Evolutionary conservation across 2,797 vertebrate species (phyloP), one percentile per base, ranked within the genome.

Genomic region (Hybognathus amarus): DNA sequence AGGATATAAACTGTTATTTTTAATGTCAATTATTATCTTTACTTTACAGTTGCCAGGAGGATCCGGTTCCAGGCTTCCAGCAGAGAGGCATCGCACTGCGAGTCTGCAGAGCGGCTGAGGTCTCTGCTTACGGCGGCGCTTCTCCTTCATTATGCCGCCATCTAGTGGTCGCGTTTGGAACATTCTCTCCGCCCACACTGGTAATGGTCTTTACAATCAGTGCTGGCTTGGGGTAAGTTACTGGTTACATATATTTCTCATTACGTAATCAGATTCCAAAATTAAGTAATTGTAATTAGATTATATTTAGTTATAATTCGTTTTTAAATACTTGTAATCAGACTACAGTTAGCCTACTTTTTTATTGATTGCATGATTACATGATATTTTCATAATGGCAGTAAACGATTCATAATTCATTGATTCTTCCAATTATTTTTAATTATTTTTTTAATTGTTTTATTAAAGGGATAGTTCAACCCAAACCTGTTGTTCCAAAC

Each of bases 31-130:
- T 1, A 5, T 50, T 6, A 12, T 18, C 42, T 61, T 42, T 42
- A 38, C 38, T 45, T 20, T 59, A 11, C n/a, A 27, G 13, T 42
- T 42, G 18, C 6, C 30, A 36, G 30, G 42, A 54, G 52, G 9
- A 79, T 54, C 17, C 10, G 38, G 36, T 38, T 90, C 90, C 90
- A 71, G 74, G 86, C 77, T 22, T 74, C 2, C 2, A 22, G 3
- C 22, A 68, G 22, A 13, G 30, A 12, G 36, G 7, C 10, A 38
- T 33, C 6, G 15, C 27, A 15, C 20, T n/a, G 20, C 9, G 52
- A 54, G 8, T n/a, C 18, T 9, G n/a, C 30, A 36, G 63, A 66
- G 33, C 64, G 33, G 18, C 9, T 17, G 27, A 40, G n/a, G 7
- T 4, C 40, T 42, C 42, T n/a, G 42, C 6, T 33, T n/a, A 66